Evolutionary conservation across 2,797 vertebrate species (phyloP), one percentile per base, ranked within the genome.

Genomic region (Mormyrops attenuatus): DNA sequence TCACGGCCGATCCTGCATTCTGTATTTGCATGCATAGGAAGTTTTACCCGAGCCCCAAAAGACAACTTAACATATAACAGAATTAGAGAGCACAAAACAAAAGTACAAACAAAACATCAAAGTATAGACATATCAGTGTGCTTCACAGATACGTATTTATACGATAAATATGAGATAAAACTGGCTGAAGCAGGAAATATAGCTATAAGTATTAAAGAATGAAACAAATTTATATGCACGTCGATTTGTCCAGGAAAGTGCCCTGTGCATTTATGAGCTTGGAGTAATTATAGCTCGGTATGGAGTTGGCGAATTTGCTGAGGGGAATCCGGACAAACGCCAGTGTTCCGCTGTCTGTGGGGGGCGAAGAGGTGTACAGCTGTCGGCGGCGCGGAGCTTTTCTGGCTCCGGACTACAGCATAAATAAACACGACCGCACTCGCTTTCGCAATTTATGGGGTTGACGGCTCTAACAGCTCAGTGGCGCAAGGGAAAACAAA

Each of bases 401-500:
- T 90, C 88, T 90, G 90, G 90, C 90, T 91, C 50, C 87, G 90
- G 91, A 93, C 69, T 55, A 89, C 89, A 94, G 91, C 91, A 91
- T 93, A 95, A 94, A 95, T 95, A 95, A 96, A 96, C 94, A 94
- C 92, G 88, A 8, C 87, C 0, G 92, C 93, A 87, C 94, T 95
- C 93, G 91, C 94, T 94, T 94, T 94, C 93, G 91, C 92, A 93
- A 94, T 94, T 95, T 95, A 94, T 95, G 94, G 93, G 94, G 94
- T 94, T 93, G 93, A 93, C 93, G 89, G 15, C 9, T 13, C 20
- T 53, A 91, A 90, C 91, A 50, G 90, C 91, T 93, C 91, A 53
- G 84, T 91, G 92, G 92, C 91, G 91, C 90, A 91, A 20, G 53
- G 91, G 91, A 90, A 89, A 93, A 93, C 91, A 95, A 94, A 95